phyloP scores from a whole-genome alignment of 53 echinoderm and acorn worm species.

The Paracentrotus lividus region DNA sequence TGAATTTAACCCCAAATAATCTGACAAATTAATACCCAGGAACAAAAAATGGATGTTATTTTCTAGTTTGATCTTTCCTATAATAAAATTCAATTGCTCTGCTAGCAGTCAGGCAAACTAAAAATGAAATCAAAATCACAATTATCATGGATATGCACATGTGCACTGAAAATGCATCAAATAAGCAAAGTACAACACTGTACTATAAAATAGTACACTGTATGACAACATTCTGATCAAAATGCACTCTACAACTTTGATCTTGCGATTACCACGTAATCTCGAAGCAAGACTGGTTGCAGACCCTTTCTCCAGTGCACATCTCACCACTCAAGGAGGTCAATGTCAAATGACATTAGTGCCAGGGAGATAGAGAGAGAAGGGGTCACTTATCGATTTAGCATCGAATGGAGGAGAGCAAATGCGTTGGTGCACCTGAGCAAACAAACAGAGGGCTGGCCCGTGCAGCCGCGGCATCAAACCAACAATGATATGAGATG shows the following conservation, averaged over 20 bases:
- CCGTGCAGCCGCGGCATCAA: not conserved
- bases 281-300: not conserved
- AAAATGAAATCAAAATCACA: too few species aligned
- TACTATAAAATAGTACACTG: not conserved
- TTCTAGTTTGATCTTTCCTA: too few species aligned
- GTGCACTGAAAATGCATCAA: not conserved
- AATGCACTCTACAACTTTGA: not conserved
- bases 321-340: not conserved
- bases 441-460: slow-evolving; percentile 46
- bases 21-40: too few species aligned
- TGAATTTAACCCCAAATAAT: too few species aligned
- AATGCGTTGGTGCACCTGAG: slow-evolving; percentile 52
- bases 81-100: too few species aligned
- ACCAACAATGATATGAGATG: slow-evolving; percentile 36
- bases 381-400: slow-evolving; percentile 51
- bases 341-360: slow-evolving; percentile 61
- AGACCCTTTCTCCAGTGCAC: slow-evolving; percentile 15
- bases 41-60: too few species aligned
- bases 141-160: too few species aligned
- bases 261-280: not conserved
- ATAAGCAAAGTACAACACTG: not conserved
- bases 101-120: too few species aligned
- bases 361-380: not conserved
- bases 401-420: slow-evolving; percentile 34
- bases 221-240: not conserved